Conservation (phyloP, 2,113 vertebrate genomes). For the Gnathochromis pfefferi region DNA sequence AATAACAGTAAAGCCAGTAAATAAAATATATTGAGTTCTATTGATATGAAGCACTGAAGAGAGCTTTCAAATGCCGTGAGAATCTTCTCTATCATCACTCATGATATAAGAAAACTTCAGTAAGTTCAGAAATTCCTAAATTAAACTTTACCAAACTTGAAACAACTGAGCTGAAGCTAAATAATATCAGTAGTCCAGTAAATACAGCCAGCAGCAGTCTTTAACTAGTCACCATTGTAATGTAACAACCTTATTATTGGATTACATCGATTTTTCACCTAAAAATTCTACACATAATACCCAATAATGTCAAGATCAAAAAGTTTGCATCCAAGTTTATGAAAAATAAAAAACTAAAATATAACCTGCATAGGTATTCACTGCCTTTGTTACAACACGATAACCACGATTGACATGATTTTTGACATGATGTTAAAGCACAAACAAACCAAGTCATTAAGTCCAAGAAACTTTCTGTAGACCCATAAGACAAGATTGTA, state of each 20-base stretch:
- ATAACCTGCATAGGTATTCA: background rate
- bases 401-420: background rate
- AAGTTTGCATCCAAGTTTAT: background rate
- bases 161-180: background rate
- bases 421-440: background rate
- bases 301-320: background rate
- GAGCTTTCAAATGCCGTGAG: background rate
- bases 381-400: background rate
- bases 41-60: background rate
- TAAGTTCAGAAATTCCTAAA: background rate
- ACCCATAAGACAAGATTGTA: background rate
- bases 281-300: background rate
- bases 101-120: background rate
- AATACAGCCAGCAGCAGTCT: background rate
- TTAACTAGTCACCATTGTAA: background rate
- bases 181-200: background rate
- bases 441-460: background rate
- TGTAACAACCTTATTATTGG: background rate
- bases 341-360: background rate
- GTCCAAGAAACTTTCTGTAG: background rate
- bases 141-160: background rate
- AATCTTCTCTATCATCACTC: background rate
- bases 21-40: background rate
- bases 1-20: background rate
- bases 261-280: background rate